These are phyloP conservation scores for Nudaria mundana DNA, from an alignment of 2,888 invertebrate genomes.

Conservation along the genomic window DNA sequence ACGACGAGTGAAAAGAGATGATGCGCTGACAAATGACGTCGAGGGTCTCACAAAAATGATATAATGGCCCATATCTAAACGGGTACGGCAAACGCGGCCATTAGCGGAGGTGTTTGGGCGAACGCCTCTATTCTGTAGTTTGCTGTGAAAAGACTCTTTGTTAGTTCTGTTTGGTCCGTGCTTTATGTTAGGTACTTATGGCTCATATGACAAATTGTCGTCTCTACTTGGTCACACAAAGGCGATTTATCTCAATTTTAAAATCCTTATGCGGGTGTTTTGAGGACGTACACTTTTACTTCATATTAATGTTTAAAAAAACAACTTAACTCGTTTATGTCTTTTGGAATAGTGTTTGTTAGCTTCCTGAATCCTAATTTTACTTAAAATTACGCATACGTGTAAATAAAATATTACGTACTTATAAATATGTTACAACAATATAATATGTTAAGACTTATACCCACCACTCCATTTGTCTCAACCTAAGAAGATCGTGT, in stretches of 20 bases:
- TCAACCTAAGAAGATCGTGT: too few species aligned
- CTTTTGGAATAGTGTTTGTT: too few species aligned
- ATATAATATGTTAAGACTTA: too few species aligned
- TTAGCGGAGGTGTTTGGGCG: slow-evolving; percentile 79
- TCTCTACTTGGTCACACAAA: slow-evolving; percentile 53
- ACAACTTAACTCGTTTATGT: slow-evolving; percentile 8
- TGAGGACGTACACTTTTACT: slow-evolving; percentile 14
- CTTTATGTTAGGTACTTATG: slow-evolving; percentile 75
- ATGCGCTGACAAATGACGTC: slow-evolving; percentile 77
- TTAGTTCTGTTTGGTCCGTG: slow-evolving; percentile 73
- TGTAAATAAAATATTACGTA: too few species aligned
- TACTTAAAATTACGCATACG: too few species aligned
- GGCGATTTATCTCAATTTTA: slow-evolving; percentile 61
- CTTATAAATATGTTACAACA: too few species aligned
- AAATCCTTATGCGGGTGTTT: slow-evolving; percentile 30
- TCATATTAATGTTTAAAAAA: slow-evolving; percentile 5
- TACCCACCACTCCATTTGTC: too few species aligned
- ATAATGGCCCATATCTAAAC: slow-evolving; percentile 78
- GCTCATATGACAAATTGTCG: slow-evolving; percentile 73
- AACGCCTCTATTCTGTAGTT: slow-evolving; percentile 76
- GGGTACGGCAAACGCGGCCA: slow-evolving; percentile 68
- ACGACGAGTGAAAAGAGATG: slow-evolving; percentile 75
- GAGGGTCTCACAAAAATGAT: slow-evolving; percentile 78
- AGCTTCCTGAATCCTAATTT: too few species aligned
- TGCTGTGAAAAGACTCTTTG: slow-evolving; percentile 76